A percentile compares a stretch with the other conserved stretches of the same genome.
phyloP scores from a whole-genome alignment of 2,113 vertebrate genomes.

The Burhinus bistriatus region DNA sequence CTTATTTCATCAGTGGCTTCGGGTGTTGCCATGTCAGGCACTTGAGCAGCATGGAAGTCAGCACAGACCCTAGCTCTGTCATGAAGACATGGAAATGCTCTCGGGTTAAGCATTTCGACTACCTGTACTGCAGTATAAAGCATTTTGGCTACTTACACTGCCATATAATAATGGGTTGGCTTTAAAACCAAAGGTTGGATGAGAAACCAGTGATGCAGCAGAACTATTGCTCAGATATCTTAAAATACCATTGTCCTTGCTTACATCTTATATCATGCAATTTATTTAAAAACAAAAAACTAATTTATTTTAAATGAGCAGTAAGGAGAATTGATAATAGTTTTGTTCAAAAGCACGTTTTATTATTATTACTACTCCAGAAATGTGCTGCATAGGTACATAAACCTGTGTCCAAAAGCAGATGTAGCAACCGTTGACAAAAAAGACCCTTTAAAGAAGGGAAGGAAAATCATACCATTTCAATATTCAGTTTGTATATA shows the following conservation, averaged over 20 bases:
- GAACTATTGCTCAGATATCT: not conserved
- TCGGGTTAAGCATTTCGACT: not conserved
- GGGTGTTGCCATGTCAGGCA: not conserved
- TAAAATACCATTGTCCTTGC: not conserved
- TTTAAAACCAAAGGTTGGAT: conserved; percentile 38
- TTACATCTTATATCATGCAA: not conserved
- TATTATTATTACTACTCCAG: not conserved
- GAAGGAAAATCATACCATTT: conserved; percentile 46
- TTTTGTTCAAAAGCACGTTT: conserved; percentile 22
- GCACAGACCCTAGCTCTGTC: not conserved
- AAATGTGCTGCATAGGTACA: not conserved
- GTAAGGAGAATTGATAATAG: not conserved
- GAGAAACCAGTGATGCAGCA: not conserved
- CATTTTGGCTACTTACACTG: not conserved
- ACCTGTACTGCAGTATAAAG: not conserved
- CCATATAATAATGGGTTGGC: conserved; percentile 3
- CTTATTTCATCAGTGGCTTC: conserved; percentile 29
- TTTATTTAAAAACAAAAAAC: not conserved
- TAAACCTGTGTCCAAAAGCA: not conserved
- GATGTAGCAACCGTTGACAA: conserved; percentile 15
- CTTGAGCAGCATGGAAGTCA: not conserved
- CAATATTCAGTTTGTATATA: conserved; percentile 63
- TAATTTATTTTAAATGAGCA: conserved; percentile 37
- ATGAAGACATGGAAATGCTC: not conserved
- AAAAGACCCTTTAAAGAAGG: not conserved